Percentiles rank a stretch among this genome's conserved stretches.
phyloP scores from a whole-genome alignment of 1,140 invertebrate species.

The Bicyclus anynana region DNA sequence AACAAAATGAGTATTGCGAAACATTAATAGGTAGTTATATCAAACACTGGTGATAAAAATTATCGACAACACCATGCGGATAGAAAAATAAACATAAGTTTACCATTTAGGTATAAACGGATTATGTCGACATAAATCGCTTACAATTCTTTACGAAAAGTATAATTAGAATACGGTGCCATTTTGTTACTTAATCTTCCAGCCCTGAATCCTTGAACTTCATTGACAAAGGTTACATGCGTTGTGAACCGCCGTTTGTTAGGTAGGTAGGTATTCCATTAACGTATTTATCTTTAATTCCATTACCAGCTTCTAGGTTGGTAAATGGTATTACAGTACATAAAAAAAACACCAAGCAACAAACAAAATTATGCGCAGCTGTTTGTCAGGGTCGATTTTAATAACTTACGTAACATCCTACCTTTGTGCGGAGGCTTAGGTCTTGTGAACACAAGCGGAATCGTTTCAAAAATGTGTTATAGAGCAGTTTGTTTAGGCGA shows the following conservation, averaged over 20 bases:
- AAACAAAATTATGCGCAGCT: constrained; percentile 21
- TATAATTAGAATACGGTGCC: not conserved
- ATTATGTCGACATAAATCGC: not conserved
- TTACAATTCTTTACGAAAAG: too few species aligned
- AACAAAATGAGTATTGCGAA: not conserved
- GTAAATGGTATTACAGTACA: constrained; percentile 1
- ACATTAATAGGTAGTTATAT: not conserved
- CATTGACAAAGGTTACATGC: constrained; percentile 8
- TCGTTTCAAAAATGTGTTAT: constrained; percentile 34
- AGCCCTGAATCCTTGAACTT: constrained; percentile 3
- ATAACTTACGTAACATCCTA: constrained; percentile 28
- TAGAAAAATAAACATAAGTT: not conserved
- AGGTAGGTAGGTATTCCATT: constrained; percentile 6
- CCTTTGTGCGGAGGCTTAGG: constrained; percentile 22
- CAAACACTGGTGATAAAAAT: not conserved
- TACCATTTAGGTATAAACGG: not conserved
- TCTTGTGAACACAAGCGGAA: constrained; percentile 4
- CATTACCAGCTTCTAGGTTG: constrained; percentile 7
- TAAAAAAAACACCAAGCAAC: constrained; percentile 14
- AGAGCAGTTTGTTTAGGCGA: constrained; percentile 45
- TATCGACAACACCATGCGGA: not conserved
- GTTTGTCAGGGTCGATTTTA: constrained; percentile 27
- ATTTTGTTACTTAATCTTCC: constrained; percentile 2
- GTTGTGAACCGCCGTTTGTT: not conserved
- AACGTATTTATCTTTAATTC: constrained; percentile 12